Conservation (phyloP, 2,797 vertebrate genomes). For the Moxostoma hubbsi region DNA sequence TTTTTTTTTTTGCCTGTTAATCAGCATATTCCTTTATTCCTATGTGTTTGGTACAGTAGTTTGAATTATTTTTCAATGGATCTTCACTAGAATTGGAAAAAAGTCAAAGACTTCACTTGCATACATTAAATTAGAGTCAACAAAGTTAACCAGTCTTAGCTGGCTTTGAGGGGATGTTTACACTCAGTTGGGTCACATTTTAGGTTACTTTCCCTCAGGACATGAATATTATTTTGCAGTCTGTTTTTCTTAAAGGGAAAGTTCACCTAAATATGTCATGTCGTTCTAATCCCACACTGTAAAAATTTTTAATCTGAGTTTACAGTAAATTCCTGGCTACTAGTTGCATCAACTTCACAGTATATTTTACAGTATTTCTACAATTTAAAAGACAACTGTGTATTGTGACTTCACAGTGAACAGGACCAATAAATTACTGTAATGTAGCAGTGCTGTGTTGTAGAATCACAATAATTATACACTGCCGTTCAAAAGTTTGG, state of each 20-base stretch:
- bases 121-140: not conserved
- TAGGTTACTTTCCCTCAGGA: not conserved
- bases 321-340: too few species aligned
- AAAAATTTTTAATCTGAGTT: too few species aligned
- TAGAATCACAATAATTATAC: too few species aligned
- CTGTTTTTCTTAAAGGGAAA: not conserved
- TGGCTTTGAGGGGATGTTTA: not conserved
- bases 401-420: too few species aligned
- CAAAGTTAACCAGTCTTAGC: not conserved
- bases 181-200: not conserved
- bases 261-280: not conserved
- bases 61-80: not conserved
- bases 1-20: slow-evolving; percentile 26
- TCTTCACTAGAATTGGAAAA: not conserved
- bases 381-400: too few species aligned
- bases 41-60: not conserved
- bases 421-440: too few species aligned
- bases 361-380: too few species aligned
- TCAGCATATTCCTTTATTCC: not conserved
- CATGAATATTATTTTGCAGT: slow-evolving; percentile 2
- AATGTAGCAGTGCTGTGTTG: too few species aligned
- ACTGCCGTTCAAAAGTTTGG: too few species aligned
- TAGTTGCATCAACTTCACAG: too few species aligned
- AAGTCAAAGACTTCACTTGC: not conserved
- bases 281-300: too few species aligned